These are phyloP conservation scores for Gyps fulvus DNA, from an alignment of 2,113 vertebrate species.

Conservation along the genomic window DNA sequence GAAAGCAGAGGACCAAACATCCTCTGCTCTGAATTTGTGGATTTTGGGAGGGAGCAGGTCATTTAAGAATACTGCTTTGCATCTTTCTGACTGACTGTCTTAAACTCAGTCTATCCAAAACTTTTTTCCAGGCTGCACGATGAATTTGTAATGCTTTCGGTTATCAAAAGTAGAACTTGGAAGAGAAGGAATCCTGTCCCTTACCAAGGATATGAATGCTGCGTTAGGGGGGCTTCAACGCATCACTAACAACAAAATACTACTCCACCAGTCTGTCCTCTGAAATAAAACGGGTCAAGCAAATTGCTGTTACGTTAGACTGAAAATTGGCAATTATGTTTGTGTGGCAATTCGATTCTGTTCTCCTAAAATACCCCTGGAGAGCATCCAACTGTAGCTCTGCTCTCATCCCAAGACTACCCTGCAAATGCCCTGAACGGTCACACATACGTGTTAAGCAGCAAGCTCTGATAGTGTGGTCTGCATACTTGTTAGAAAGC, in stretches of 20 bases:
- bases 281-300: background rate
- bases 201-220: background rate
- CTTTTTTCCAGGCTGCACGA: background rate
- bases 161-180: background rate
- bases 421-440: background rate
- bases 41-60: background rate
- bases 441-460: background rate
- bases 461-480: background rate
- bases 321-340: background rate
- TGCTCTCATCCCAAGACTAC: background rate
- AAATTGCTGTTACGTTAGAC: background rate
- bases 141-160: background rate
- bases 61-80: background rate
- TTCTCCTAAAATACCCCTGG: conserved; percentile 35
- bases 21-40: background rate
- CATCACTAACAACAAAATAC: background rate
- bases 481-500: background rate
- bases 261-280: background rate
- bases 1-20: background rate
- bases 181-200: background rate
- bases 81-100: background rate
- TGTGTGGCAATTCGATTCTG: conserved; percentile 31
- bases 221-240: background rate
- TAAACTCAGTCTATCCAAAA: background rate
- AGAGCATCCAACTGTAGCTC: background rate